Base-by-base conservation (phyloP, 2,113 vertebrate genomes). In the Hydrochoerus hydrochaeris region DNA sequence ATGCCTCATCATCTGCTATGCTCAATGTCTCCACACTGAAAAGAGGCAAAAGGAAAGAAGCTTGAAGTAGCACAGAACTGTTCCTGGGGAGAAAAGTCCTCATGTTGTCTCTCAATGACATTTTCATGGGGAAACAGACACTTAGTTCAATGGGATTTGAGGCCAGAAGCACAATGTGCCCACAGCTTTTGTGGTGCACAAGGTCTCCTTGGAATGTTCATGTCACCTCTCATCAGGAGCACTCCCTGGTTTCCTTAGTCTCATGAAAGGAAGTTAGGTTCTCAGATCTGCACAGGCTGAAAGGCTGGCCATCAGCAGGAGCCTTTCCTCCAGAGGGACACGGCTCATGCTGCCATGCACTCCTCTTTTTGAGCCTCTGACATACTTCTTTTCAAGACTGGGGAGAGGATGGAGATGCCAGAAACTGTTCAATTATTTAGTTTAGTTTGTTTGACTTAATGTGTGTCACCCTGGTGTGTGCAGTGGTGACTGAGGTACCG, bases 281-380 rank as follows among this genome's bases (percentile, higher is more conserved):
- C 32, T 28, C 35, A 41, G 78, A 62, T 35, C 30, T 41, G 5
- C 20, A 26, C 38, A 44, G 28, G 12, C 71, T 63, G 12, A 32
- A 19, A 26, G 7, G 62, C 10, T 12, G 49, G 0, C 49, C 9
- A 11, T 35, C 14, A 3, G 57, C 20, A n/a, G 16, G 62, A 60
- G 28, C 65, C 62, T 2, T 14, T 24, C 60, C 44, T 32, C 20
- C 17, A 32, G 54, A 22, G n/a, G 28, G 7, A 6, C 54, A 46
- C 5, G 54, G 71, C 65, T 35, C n/a, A 13, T 1, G 2, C 44
- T 4, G 2, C 41, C 22, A 2, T 1, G 0, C 44, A 10, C 5
- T 9, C 0, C 28, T 12, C 7, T 4, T 41, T 71, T 0, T 77
- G 17, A 88, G 78, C 30, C 67, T 58, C 49, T 20, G 19, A 46